These are phyloP conservation scores for Drosophila asahinai DNA, from an alignment of 1,140 invertebrate genomes.

Conservation along the genomic window DNA sequence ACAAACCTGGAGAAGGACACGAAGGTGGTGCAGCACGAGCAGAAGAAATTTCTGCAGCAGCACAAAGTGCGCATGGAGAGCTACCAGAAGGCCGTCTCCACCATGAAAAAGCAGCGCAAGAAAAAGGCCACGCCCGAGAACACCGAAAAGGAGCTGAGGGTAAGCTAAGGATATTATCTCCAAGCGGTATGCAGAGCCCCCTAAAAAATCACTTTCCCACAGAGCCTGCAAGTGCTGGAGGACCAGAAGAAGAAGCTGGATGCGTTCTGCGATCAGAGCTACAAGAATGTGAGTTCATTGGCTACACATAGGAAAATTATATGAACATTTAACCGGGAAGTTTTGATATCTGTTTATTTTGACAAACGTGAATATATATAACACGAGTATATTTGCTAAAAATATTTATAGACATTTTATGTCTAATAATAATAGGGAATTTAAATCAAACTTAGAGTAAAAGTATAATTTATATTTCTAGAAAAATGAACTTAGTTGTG, in stretches of 20 bases:
- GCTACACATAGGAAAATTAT: slow-evolving; percentile 11
- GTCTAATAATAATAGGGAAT: neutral
- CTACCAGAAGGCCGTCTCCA: slow-evolving; percentile 94
- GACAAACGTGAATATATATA: too few species aligned
- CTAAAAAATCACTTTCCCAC: slow-evolving; percentile 59
- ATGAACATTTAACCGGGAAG: too few species aligned
- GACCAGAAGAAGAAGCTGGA: slow-evolving; percentile 96
- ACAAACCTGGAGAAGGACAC: slow-evolving; percentile 97
- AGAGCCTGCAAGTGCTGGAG: slow-evolving; percentile 95
- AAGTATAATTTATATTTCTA: neutral
- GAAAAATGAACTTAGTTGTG: too few species aligned
- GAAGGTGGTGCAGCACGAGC: slow-evolving; percentile 96
- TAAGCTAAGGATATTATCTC: slow-evolving; percentile 73
- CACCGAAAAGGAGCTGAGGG: slow-evolving; percentile 95
- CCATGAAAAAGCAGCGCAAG: slow-evolving; percentile 95
- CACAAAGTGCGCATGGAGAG: slow-evolving; percentile 95
- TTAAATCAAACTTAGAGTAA: too few species aligned
- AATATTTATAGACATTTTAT: neutral
- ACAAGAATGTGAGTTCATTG: slow-evolving; percentile 92
- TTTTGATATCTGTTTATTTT: too few species aligned
- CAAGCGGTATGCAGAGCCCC: neutral
- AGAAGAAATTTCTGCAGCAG: slow-evolving; percentile 95
- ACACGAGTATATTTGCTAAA: neutral
- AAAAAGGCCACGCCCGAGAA: slow-evolving; percentile 93
- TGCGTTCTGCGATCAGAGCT: slow-evolving; percentile 94